Evolutionary conservation across 2,113 vertebrate species (phyloP), one percentile per base, ranked within the genome.

Genomic region (Scomber colias): DNA sequence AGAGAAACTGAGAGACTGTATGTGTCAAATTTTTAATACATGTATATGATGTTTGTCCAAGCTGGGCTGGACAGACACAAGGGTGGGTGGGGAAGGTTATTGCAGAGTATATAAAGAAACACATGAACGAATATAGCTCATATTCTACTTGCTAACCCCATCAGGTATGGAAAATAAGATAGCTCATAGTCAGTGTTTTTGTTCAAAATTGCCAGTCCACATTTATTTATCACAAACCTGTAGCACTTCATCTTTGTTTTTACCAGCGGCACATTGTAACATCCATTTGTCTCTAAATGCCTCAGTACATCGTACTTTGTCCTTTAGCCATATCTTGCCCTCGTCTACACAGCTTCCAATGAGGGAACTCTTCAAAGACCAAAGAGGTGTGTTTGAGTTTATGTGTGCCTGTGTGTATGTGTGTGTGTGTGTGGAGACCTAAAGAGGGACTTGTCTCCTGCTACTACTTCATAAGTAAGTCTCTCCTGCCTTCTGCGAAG

Each of bases 401-500:
- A 35, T 56, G 57, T 62, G 73, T 16, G 55, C 51, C 50, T 48
- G 57, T 56, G 71, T 31, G 66, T 11, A 46, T 54, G 56, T 55
- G 44, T 61, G 45, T 35, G 74, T 63, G 78, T 85, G 85, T 77
- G 85, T 86, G 85, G 88, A 91, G 87, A 90, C 90, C 71, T 88
- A 84, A 86, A 76, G 92, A 94, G 92, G 90, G 92, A 94, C 91
- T 92, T 93, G 87, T 93, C 90, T 94, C 89, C 92, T 92, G 84
- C 80, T 94, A 87, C 88, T 99, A 99, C 98, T 99, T 99, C 93
- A 97, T 98, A 98, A 99, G 98, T 97, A 99, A 96, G 92, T 94
- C 90, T 95, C 94, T 95, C 95, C 70, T 96, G 91, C 96, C 97
- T 99, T 99, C 97, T 93, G 89, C 84, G 97, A 99, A 99, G 97